Percentiles rank a stretch among this genome's conserved stretches.
phyloP scores from a whole-genome alignment of 2,113 vertebrate species.

The Neotragus moschatus region DNA sequence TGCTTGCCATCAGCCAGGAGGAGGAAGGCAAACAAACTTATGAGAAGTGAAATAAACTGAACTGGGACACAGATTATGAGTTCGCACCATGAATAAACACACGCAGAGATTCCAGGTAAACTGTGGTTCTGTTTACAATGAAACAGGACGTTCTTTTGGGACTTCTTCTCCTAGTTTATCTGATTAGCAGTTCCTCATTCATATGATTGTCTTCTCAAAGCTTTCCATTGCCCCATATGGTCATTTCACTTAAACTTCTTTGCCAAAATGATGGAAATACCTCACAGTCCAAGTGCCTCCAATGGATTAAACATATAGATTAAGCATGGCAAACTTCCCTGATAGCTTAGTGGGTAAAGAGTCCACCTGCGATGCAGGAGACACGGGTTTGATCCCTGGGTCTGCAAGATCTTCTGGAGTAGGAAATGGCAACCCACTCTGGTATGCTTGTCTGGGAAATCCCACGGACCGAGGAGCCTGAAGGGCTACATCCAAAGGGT shows the following conservation, averaged over 20 bases:
- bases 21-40: background rate
- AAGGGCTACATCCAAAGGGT: background rate
- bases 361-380: background rate
- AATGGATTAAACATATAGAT: background rate
- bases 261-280: background rate
- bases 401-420: background rate
- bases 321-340: constrained; percentile 5
- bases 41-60: background rate
- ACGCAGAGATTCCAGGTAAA: background rate
- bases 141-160: background rate
- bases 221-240: background rate
- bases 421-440: background rate
- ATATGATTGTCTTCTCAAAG: background rate
- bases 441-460: background rate
- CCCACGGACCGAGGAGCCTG: background rate
- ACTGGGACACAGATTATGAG: background rate
- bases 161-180: background rate
- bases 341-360: background rate
- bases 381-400: background rate
- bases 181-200: background rate
- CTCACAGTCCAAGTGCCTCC: background rate
- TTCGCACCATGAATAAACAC: background rate
- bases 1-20: background rate
- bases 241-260: background rate
- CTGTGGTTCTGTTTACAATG: background rate